Evolutionary conservation across 2,797 vertebrate genomes (phyloP).

Genomic region (Acrossocheilus wenchowensis): DNA sequence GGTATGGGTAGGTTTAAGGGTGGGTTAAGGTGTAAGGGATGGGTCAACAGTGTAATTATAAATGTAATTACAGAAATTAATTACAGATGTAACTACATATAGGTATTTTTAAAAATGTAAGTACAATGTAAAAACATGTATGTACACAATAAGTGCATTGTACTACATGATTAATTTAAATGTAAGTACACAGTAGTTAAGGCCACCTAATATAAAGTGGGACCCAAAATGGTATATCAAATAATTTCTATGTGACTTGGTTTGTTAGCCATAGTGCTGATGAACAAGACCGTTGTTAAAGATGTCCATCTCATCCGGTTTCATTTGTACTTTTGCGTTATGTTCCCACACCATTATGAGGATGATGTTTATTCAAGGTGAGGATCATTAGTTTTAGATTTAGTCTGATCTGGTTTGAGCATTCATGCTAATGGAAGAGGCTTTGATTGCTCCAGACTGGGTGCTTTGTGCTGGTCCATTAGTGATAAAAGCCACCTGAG

Average conservation of each 20-base stretch:
- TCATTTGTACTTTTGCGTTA: constrained; percentile 33
- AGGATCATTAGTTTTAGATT: constrained; percentile 53
- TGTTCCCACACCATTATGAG: constrained; percentile 31
- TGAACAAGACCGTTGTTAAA: constrained; percentile 27
- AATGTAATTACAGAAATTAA: too few species aligned
- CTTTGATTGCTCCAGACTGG: constrained; percentile 55
- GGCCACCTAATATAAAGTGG: too few species aligned
- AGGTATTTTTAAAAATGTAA: too few species aligned
- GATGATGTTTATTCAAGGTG: constrained; percentile 52
- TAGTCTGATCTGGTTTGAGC: constrained; percentile 52
- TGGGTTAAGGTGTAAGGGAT: too few species aligned
- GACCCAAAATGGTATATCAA: too few species aligned
- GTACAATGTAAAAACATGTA: too few species aligned
- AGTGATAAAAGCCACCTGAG: constrained; percentile 49
- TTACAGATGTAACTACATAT: too few species aligned
- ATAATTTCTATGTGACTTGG: not conserved
- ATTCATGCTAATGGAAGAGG: constrained; percentile 47
- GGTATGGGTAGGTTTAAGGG: too few species aligned
- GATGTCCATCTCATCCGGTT: constrained; percentile 38
- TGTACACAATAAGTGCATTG: too few species aligned
- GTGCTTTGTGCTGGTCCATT: constrained; percentile 50
- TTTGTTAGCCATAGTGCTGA: not conserved
- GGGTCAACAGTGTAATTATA: too few species aligned
- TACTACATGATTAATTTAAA: too few species aligned
- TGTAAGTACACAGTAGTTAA: too few species aligned